phyloP scores from a whole-genome alignment of 2,888 invertebrate genomes.

The Hyalella azteca region DNA sequence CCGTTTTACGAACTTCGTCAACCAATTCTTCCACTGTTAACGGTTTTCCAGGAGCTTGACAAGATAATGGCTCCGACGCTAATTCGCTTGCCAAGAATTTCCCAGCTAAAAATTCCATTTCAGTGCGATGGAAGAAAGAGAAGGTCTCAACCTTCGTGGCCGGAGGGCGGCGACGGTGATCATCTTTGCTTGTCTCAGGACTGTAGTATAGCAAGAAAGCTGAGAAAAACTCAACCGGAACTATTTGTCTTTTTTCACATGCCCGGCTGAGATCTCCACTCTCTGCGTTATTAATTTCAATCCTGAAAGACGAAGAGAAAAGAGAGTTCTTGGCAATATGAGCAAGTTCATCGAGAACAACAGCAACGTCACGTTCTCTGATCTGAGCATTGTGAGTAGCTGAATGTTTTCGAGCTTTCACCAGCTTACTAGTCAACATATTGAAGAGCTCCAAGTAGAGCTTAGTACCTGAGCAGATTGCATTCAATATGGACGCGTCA shows the following conservation, averaged over 20 bases:
- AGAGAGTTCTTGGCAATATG: not conserved
- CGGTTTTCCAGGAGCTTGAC: too few relatives aligned
- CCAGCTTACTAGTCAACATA: not conserved
- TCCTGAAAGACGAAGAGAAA: not conserved
- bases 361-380: not conserved
- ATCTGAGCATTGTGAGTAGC: not conserved
- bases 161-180: not conserved
- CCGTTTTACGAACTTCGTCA: not conserved
- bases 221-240: not conserved
- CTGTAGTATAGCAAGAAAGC: not conserved
- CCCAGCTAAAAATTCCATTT: not conserved
- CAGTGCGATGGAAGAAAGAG: not conserved
- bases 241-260: not conserved
- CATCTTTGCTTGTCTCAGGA: not conserved
- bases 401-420: not conserved
- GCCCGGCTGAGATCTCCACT: not conserved
- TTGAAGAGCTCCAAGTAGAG: not conserved
- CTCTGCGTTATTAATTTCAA: not conserved
- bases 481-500: not conserved
- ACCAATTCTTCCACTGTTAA: too few relatives aligned
- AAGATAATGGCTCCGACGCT: not conserved
- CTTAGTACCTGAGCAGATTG: not conserved
- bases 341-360: not conserved
- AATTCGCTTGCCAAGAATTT: not conserved
- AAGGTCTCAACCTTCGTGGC: too few relatives aligned